A percentile compares a stretch with the other conserved stretches of the same genome.
phyloP scores from a whole-genome alignment of 2,113 vertebrate species.

The Mormyrus iriodes region DNA sequence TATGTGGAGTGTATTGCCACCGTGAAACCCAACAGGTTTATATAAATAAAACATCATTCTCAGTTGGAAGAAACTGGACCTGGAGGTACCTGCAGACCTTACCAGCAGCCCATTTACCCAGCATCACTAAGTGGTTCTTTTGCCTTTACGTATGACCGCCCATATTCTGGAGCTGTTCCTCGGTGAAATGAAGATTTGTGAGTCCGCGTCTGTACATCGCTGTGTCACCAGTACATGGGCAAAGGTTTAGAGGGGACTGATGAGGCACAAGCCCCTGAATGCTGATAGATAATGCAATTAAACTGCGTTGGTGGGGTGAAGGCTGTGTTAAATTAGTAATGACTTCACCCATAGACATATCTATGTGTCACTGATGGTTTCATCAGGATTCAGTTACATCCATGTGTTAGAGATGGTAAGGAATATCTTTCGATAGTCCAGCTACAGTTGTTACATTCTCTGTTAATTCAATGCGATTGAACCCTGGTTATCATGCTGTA shows the following conservation, averaged over 20 bases:
- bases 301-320: not conserved
- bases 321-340: not conserved
- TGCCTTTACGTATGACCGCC: not conserved
- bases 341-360: not conserved
- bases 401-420: not conserved
- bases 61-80: not conserved
- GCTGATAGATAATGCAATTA: not conserved
- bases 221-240: not conserved
- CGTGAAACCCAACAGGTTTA: conserved; percentile 1
- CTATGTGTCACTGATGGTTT: not conserved
- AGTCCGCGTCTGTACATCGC: not conserved
- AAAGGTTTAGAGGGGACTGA: not conserved
- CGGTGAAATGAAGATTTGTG: not conserved
- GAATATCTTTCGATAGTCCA: not conserved
- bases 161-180: not conserved
- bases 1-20: not conserved
- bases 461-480: not conserved
- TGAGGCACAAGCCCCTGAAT: not conserved
- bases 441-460: not conserved
- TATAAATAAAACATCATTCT: not conserved
- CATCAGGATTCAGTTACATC: not conserved
- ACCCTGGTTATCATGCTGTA: not conserved
- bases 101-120: not conserved
- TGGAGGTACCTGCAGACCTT: not conserved
- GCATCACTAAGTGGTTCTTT: not conserved